Conservation (phyloP, 2,888 invertebrate genomes). For the Conus canariensis region DNA sequence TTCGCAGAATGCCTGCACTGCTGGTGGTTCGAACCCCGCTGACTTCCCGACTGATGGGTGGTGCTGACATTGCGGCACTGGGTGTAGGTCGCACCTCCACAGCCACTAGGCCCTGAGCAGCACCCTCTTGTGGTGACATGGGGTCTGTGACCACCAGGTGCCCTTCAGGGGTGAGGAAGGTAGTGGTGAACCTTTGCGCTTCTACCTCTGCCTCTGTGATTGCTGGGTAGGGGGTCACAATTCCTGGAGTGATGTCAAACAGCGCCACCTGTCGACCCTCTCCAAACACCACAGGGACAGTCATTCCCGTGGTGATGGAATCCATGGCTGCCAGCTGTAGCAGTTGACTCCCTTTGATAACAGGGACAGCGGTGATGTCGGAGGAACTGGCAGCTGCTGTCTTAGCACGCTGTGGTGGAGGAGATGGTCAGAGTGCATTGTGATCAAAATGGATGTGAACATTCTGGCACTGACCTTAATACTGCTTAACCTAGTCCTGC, state of each 20-base stretch:
- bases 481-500: no score
- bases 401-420: neutral
- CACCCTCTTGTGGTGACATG: neutral
- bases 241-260: constrained; percentile 36
- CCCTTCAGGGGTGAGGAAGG: constrained; percentile 42
- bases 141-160: constrained; percentile 39
- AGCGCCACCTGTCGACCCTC: constrained; percentile 34
- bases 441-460: no score
- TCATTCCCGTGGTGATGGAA: neutral
- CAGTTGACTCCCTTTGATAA: constrained; percentile 35
- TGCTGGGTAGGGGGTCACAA: constrained; percentile 27
- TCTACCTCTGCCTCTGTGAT: neutral
- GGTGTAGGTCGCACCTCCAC: constrained; percentile 27
- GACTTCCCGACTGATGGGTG: neutral
- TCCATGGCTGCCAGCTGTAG: constrained; percentile 31
- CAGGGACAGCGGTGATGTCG: constrained; percentile 11
- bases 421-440: no score
- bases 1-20: neutral
- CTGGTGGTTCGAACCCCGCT: neutral
- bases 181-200: neutral
- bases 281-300: constrained; percentile 22
- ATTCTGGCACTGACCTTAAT: no score
- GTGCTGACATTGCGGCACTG: no score
- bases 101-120: constrained; percentile 13
- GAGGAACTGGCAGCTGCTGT: neutral